Percentiles rank a stretch among this genome's conserved stretches.
phyloP scores from a whole-genome alignment of 2,797 vertebrate species.

The Phataginus tetradactyla region DNA sequence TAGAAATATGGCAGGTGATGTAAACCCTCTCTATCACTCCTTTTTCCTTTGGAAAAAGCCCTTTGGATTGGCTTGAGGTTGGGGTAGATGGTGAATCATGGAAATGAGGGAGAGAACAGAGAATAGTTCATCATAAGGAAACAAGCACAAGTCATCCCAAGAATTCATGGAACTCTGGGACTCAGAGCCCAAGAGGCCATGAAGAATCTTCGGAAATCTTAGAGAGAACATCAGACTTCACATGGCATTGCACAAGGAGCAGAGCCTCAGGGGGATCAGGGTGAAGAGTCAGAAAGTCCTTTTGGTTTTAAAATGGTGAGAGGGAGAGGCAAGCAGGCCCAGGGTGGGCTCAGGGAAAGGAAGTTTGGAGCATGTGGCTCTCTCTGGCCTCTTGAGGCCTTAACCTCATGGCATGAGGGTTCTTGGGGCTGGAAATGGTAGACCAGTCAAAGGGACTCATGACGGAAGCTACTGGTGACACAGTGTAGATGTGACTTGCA shows the following conservation, averaged over 20 bases:
- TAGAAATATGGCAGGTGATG: not conserved
- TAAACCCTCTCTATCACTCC: not conserved
- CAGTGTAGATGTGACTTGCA: not conserved
- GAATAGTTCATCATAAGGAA: not conserved
- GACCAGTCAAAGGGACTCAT: not conserved
- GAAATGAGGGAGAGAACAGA: not conserved
- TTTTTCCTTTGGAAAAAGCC: not conserved
- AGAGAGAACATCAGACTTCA: too few relatives aligned
- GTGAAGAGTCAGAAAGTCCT: not conserved
- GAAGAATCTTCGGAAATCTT: not conserved
- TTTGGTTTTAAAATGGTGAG: not conserved
- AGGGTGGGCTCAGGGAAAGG: not conserved
- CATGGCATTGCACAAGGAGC: not conserved
- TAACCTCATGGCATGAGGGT: not conserved
- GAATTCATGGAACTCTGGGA: not conserved
- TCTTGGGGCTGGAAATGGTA: not conserved
- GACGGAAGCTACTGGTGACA: not conserved
- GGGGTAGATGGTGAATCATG: not conserved
- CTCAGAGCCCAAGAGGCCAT: not conserved
- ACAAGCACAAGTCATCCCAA: not conserved
- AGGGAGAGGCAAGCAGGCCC: not conserved
- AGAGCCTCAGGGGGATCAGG: not conserved
- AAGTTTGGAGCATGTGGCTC: too few relatives aligned
- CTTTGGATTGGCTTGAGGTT: not conserved
- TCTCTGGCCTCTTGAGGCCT: not conserved